Evolutionary conservation across 1,140 invertebrate species (phyloP).

Genomic region (Bombus breviceps): DNA sequence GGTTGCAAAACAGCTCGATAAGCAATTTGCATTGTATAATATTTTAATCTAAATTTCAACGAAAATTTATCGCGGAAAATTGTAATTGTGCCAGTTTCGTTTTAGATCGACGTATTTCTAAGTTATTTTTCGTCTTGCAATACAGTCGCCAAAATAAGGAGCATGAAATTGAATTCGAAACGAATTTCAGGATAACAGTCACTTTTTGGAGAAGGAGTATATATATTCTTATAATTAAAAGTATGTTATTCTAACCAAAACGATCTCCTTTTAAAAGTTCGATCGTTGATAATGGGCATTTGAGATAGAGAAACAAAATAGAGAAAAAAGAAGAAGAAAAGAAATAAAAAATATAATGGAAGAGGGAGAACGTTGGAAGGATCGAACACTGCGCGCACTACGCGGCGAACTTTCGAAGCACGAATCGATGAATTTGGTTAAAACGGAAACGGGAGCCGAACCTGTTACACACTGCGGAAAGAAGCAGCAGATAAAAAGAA

Average conservation of each 20-base stretch:
- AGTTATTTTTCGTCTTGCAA: background rate
- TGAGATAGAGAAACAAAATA: constrained; percentile 19
- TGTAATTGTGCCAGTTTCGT: background rate
- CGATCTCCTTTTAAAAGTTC: constrained; percentile 47
- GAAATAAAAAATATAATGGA: constrained; percentile 15
- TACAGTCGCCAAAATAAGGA: background rate
- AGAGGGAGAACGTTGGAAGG: background rate
- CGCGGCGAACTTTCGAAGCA: constrained; percentile 58
- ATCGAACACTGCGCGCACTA: constrained; percentile 64
- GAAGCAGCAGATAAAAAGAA: constrained; percentile 61
- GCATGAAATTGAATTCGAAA: background rate
- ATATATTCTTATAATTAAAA: constrained; percentile 38
- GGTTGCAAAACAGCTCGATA: background rate
- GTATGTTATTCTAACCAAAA: constrained; percentile 39
- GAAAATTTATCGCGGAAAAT: background rate
- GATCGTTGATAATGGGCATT: constrained; percentile 65
- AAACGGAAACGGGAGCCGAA: constrained; percentile 9
- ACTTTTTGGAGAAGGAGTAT: constrained; percentile 16
- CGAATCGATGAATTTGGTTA: constrained; percentile 40
- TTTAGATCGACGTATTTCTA: background rate
- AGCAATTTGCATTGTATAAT: background rate
- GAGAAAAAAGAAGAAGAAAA: background rate
- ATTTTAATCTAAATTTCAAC: background rate
- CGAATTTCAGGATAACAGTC: background rate
- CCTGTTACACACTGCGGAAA: constrained; percentile 45